Evolutionary conservation across 2,888 invertebrate species (phyloP).

Genomic region (Colostygia pectinataria): DNA sequence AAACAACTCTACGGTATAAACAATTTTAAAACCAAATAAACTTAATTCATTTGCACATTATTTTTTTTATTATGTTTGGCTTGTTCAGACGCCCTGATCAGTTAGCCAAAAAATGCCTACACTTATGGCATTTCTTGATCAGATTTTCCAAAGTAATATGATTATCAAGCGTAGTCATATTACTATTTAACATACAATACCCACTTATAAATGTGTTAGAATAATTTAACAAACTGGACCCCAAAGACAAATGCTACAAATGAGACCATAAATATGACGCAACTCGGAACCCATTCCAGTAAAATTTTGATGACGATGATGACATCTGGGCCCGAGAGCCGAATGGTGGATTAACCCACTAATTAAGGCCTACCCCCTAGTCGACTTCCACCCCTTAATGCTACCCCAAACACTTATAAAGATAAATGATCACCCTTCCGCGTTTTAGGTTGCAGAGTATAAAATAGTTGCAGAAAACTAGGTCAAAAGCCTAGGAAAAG

Average conservation of each 20-base stretch:
- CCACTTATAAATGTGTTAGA: too few species aligned
- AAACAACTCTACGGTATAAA: too few species aligned
- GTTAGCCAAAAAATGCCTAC: too few species aligned
- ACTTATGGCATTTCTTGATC: too few species aligned
- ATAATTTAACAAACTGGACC: not conserved
- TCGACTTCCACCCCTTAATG: conserved; percentile 39
- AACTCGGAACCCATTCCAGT: conserved; percentile 26
- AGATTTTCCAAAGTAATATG: too few species aligned
- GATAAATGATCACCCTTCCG: conserved; percentile 65
- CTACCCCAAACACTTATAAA: conserved; percentile 66
- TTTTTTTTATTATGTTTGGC: too few species aligned
- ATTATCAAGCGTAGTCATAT: too few species aligned
- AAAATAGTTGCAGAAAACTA: conserved; percentile 39
- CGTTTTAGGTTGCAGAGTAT: conserved; percentile 42
- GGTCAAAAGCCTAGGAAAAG: conserved; percentile 40
- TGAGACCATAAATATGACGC: conserved; percentile 30
- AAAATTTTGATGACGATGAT: conserved; percentile 33
- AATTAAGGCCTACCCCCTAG: conserved; percentile 49
- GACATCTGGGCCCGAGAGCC: conserved; percentile 33
- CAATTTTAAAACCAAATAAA: too few species aligned
- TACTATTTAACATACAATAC: too few species aligned
- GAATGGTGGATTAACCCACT: conserved; percentile 52
- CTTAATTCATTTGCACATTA: too few species aligned
- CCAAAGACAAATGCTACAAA: conserved; percentile 14
- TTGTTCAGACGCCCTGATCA: too few species aligned